Evolutionary conservation across 1,140 invertebrate species (phyloP).

Genomic region (Uloborus diversus): DNA sequence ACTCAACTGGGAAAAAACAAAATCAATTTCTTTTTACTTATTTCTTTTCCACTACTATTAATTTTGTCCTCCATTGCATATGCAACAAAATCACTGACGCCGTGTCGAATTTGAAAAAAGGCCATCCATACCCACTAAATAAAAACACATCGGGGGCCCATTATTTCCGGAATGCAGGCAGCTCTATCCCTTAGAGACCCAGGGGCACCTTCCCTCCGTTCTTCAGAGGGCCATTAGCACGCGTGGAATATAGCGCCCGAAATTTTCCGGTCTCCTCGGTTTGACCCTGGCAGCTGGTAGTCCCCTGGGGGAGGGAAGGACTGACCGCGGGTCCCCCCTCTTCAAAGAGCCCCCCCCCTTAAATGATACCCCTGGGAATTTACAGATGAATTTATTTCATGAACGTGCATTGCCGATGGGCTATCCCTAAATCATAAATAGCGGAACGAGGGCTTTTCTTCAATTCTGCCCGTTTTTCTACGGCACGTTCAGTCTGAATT

Average conservation of each 20-base stretch:
- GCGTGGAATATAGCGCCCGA: slow-evolving; percentile 25
- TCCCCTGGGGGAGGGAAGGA: slow-evolving; percentile 19
- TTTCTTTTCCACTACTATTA: no score
- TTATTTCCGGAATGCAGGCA: slow-evolving; percentile 31
- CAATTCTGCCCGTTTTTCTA: neutral
- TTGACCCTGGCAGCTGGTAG: slow-evolving; percentile 32
- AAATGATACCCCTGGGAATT: slow-evolving; percentile 37
- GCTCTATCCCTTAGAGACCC: neutral
- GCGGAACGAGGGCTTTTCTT: neutral
- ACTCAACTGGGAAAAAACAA: no score
- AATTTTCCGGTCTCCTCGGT: slow-evolving; percentile 47
- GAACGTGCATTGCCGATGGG: slow-evolving; percentile 9
- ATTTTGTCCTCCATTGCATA: no score
- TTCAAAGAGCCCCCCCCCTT: neutral
- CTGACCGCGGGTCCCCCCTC: slow-evolving; percentile 16
- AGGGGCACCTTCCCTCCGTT: neutral
- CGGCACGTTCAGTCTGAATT: neutral
- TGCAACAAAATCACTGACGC: no score
- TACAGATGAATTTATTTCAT: slow-evolving; percentile 42
- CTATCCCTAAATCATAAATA: slow-evolving; percentile 35
- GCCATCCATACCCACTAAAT: no score
- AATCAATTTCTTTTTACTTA: no score
- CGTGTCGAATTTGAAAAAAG: no score
- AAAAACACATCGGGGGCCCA: slow-evolving; percentile 45
- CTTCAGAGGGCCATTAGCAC: slow-evolving; percentile 31